Evolutionary conservation across 2,113 vertebrate species (phyloP).

Genomic region (Oenanthe oenanthe): DNA sequence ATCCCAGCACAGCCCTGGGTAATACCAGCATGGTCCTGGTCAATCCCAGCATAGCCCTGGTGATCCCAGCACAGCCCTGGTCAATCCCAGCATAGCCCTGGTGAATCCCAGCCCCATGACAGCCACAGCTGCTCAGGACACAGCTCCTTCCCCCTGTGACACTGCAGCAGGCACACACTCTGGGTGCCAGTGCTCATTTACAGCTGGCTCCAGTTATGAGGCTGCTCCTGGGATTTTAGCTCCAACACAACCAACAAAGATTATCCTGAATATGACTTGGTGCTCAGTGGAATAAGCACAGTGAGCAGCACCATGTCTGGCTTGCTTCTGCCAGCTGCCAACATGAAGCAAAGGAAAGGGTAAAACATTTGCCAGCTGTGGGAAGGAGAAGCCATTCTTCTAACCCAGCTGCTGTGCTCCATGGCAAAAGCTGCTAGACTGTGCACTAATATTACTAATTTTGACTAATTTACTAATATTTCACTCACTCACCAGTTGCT

Average conservation of each 20-base stretch:
- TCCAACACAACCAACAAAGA: neutral
- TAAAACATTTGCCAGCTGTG: neutral
- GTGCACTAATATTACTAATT: neutral
- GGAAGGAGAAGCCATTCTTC: neutral
- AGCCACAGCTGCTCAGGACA: neutral
- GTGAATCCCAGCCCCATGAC: neutral
- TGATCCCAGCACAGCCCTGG: neutral
- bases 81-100: neutral
- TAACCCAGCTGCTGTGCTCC: neutral
- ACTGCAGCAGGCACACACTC: neutral
- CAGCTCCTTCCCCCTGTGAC: neutral
- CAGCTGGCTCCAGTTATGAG: neutral
- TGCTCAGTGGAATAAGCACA: neutral
- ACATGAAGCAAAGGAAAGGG: neutral
- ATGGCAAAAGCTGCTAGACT: neutral
- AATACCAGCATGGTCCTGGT: neutral
- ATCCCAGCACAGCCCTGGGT: neutral
- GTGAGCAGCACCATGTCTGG: neutral
- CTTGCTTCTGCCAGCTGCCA: neutral
- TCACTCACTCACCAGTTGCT: accelerated
- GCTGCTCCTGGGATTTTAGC: constrained; percentile 20
- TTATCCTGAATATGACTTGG: neutral
- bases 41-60: neutral
- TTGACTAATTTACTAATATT: neutral
- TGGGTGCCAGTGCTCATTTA: constrained; percentile 8